Percentiles rank a stretch among this genome's conserved stretches.
Conservation (phyloP, 1,140 invertebrate species). For the Dufourea novaeangliae region DNA sequence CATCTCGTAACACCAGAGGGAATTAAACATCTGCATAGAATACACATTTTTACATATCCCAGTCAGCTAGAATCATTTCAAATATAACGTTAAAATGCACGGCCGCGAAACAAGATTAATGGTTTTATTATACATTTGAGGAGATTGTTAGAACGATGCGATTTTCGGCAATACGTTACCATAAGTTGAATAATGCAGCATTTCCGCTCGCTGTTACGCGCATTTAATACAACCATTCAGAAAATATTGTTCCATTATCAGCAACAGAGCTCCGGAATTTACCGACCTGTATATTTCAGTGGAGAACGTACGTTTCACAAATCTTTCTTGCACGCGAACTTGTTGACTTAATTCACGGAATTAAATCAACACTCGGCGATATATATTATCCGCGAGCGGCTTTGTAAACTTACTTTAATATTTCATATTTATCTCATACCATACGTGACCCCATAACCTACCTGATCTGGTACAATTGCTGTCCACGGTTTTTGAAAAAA, state of each 20-base stretch:
- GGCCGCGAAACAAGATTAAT: neutral
- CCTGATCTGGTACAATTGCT: neutral
- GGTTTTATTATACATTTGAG: conserved; percentile 1
- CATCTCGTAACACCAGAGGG: too few relatives aligned
- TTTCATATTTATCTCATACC: conserved; percentile 37
- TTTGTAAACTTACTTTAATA: conserved; percentile 47
- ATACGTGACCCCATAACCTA: neutral
- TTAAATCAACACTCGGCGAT: conserved; percentile 55
- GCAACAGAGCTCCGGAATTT: conserved; percentile 50
- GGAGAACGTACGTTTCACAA: conserved; percentile 40
- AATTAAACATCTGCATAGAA: too few relatives aligned
- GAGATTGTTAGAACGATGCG: conserved; percentile 20
- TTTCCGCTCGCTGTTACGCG: conserved; percentile 34
- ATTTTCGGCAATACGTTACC: conserved; percentile 45
- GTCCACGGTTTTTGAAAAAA: neutral
- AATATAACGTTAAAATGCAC: neutral
- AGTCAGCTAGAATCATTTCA: too few relatives aligned
- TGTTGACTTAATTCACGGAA: conserved; percentile 62
- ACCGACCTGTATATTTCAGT: conserved; percentile 44
- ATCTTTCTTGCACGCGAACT: conserved; percentile 34
- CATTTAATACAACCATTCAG: conserved; percentile 55
- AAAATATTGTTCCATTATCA: conserved; percentile 61
- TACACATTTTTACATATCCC: too few relatives aligned
- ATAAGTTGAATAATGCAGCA: conserved; percentile 43
- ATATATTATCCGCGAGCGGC: conserved; percentile 42